Evolutionary conservation across 2,888 invertebrate species (phyloP).

Genomic region (Oligia strigilis): DNA sequence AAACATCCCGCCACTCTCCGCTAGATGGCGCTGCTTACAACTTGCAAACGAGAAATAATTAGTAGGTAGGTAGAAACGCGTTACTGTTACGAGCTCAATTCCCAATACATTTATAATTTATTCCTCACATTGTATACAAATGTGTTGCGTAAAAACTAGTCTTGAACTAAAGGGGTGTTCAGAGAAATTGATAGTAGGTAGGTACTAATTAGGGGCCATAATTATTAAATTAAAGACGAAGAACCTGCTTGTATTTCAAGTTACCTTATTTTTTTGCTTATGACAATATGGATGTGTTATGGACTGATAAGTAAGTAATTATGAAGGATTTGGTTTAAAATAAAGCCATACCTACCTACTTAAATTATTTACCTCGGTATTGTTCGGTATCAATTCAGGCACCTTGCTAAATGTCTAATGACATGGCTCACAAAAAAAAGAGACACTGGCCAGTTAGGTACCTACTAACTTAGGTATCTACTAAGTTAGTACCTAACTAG

Average conservation of each 20-base stretch:
- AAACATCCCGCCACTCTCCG: conserved; percentile 73
- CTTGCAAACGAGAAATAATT: conserved; percentile 3
- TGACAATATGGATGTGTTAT: neutral
- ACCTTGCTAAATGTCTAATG: neutral
- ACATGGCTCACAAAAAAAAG: neutral
- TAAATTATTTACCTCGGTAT: neutral
- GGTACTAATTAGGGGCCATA: conserved; percentile 8
- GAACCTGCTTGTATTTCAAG: neutral
- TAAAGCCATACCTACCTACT: neutral
- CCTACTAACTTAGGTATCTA: neutral
- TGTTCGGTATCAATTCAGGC: neutral
- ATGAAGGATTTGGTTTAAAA: neutral
- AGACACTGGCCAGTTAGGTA: no score
- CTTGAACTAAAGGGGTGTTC: conserved; percentile 17
- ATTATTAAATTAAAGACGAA: conserved; percentile 13
- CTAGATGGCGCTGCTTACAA: conserved; percentile 79
- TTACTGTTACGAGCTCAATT: neutral
- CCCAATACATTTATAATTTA: conserved; percentile 29
- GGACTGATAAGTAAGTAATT: conserved; percentile 1
- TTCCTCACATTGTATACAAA: conserved; percentile 36
- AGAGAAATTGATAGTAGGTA: conserved; percentile 39
- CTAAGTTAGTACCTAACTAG: neutral
- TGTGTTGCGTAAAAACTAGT: conserved; percentile 33
- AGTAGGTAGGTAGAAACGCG: neutral
- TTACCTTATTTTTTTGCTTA: conserved; percentile 14